Evolutionary conservation across 2,113 vertebrate genomes (phyloP).

Genomic region (Bos javanicus): DNA sequence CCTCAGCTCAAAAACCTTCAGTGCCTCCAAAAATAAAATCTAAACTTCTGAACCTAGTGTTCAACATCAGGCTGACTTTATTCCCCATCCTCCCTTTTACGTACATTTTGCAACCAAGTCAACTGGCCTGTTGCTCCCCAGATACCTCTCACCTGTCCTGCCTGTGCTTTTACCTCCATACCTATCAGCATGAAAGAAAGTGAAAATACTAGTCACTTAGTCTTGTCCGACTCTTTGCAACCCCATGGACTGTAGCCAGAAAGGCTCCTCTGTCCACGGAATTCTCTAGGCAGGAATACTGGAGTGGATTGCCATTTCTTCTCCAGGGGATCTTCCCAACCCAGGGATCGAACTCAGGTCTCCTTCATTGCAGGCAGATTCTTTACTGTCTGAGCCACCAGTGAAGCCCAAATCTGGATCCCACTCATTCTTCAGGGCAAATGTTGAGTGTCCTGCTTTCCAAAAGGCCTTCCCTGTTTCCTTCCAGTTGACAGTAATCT

Average conservation of each 20-base stretch:
- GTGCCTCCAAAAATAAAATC: neutral
- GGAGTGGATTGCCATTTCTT: neutral
- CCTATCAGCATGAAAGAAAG: neutral
- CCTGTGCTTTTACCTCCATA: neutral
- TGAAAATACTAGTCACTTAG: neutral
- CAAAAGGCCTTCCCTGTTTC: neutral
- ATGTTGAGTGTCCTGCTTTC: neutral
- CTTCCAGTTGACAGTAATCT: neutral
- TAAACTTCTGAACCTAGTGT: neutral
- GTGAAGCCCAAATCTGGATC: neutral
- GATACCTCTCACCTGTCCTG: neutral
- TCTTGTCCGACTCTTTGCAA: neutral
- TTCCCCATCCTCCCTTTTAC: neutral
- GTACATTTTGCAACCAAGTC: neutral
- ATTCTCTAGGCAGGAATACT: neutral
- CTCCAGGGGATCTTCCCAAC: neutral
- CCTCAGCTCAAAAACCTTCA: neutral
- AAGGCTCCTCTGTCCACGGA: neutral
- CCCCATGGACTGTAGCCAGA: neutral
- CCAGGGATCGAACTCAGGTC: neutral
- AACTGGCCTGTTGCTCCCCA: neutral
- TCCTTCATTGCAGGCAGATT: neutral
- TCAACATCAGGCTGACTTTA: neutral
- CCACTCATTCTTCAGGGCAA: no score
- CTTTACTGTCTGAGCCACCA: neutral